Evolutionary conservation across 2,797 vertebrate genomes (phyloP).

Genomic region (Champsocephalus gunnari): DNA sequence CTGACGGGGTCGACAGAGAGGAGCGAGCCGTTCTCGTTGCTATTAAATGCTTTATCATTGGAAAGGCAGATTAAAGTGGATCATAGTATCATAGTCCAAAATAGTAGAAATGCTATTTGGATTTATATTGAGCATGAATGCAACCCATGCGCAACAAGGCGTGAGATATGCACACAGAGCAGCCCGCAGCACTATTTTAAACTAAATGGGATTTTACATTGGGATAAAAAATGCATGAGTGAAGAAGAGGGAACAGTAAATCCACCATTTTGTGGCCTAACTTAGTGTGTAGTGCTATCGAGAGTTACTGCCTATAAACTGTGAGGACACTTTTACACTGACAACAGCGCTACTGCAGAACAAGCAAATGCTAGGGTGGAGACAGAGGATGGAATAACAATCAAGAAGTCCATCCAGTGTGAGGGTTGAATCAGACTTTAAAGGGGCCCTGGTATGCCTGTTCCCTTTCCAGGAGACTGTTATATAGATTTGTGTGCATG

Average conservation of each 20-base stretch:
- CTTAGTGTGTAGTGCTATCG: neutral
- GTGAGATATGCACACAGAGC: conserved; percentile 21
- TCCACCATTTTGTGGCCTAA: conserved; percentile 15
- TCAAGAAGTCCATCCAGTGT: conserved; percentile 16
- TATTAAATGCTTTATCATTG: neutral
- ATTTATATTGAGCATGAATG: neutral
- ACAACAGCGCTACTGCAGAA: conserved; percentile 9
- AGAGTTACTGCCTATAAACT: conserved; percentile 1
- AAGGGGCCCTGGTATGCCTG: no score
- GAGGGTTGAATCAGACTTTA: conserved; percentile 35
- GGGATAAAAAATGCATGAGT: conserved; percentile 31
- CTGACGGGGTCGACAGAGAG: conserved; percentile 17
- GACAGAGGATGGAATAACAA: conserved; percentile 22
- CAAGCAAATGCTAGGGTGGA: conserved; percentile 2
- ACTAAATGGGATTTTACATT: conserved; percentile 15
- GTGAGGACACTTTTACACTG: conserved; percentile 7
- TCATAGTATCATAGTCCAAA: neutral
- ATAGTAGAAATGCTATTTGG: neutral
- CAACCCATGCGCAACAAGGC: conserved; percentile 13
- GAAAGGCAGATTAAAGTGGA: neutral
- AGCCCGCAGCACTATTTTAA: conserved; percentile 40
- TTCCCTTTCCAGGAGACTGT: no score
- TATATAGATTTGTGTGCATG: no score
- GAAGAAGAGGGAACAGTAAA: conserved; percentile 22
- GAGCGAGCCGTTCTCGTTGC: neutral